Conservation (phyloP, 2,113 vertebrate genomes). For the Antechinus stuartii region DNA sequence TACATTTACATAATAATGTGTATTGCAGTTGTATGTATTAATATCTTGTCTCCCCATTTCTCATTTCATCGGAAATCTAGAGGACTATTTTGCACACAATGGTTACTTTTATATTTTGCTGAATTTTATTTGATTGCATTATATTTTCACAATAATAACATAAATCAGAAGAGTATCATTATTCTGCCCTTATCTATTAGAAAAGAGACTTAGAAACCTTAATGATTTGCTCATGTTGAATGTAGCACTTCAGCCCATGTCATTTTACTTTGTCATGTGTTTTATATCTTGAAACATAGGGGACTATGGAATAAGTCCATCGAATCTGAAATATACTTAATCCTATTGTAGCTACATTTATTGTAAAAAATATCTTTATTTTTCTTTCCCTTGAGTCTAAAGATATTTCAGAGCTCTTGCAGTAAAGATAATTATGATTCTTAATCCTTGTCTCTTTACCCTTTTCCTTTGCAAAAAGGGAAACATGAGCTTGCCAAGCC, state of each 20-base stretch:
- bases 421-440: neutral
- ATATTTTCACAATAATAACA: neutral
- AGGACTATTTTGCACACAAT: neutral
- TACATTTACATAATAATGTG: neutral
- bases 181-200: neutral
- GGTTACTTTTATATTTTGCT: neutral
- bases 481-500: neutral
- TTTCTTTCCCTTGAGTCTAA: neutral
- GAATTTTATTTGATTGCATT: neutral
- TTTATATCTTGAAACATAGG: neutral
- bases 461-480: neutral
- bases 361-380: neutral
- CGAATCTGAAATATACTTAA: neutral
- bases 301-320: neutral
- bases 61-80: neutral
- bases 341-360: neutral
- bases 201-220: neutral
- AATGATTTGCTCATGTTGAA: neutral
- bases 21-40: neutral
- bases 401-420: neutral
- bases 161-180: neutral
- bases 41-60: neutral
- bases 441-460: neutral
- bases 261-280: neutral
- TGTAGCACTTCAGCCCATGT: neutral